Base-by-base conservation (phyloP, 2,888 invertebrate genomes). In the Galerucella pusilla region DNA sequence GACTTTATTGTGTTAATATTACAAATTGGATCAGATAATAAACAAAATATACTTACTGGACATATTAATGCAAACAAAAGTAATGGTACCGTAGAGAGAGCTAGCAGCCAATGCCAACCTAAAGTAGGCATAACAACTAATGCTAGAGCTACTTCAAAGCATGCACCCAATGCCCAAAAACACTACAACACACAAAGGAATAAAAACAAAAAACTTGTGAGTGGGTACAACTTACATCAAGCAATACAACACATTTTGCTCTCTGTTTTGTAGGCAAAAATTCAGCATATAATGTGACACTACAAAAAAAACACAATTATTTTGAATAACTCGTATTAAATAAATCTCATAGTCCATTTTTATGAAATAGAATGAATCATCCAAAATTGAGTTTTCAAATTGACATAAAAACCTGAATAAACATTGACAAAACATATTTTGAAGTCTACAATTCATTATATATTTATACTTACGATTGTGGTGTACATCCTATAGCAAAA, bases 91-190 rank as follows among this genome's bases (percentile, higher is more conserved):
- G 97, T 94, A 0, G 97, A 97, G n/a, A 97, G 89, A n/a, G 93
- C 95, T 20, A 98, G 90, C 49, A 98, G 90, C 94, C 96, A 97
- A 84, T 96, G 92, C 92, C 97, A 97, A 61, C 97, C 97, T 80
- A 96, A 90, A 0, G 94, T 93, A 1, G 97, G 97, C 95, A 97
- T 97, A 73, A 98, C 93, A 52, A 95, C 91, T 80, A 97, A 89
- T 14, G 97, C 97, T 77, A 98, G 88, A 25, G 96, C 92, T 67
- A 97, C 97, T 89, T 97, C 97, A 85, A 97, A 92, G 86, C 97
- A 97, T 11, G 97, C 96, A 52, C 98, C 98, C 61, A 98, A 90
- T 0, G 97, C 97, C 98, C 97, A 98, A 89, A 98, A 98, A 89
- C 96, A 96, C 95, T 96, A 87, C 42, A 88, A 85, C 80, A 74